Percentiles rank a stretch among this genome's conserved stretches.
phyloP scores from a whole-genome alignment of 2,797 vertebrate species.

The Cheirogaleus major region DNA sequence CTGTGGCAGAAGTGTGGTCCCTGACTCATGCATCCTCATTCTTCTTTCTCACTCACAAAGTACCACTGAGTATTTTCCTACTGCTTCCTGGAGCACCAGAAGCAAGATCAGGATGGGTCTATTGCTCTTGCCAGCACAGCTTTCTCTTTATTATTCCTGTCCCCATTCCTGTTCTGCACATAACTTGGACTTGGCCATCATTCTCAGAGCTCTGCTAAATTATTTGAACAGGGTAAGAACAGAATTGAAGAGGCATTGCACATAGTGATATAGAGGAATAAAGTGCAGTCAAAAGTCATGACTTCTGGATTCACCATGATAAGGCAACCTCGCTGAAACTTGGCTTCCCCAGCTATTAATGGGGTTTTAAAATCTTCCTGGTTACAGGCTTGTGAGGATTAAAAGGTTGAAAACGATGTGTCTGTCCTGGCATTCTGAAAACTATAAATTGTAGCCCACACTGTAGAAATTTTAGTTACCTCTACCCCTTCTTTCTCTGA shows the following conservation, averaged over 20 bases:
- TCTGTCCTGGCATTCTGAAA: background rate
- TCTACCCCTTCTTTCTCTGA: background rate
- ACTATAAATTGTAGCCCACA: background rate
- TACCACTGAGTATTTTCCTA: background rate
- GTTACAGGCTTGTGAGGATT: background rate
- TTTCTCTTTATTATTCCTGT: background rate
- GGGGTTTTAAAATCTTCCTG: background rate
- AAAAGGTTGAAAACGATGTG: background rate
- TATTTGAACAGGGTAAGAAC: background rate
- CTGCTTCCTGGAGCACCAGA: background rate
- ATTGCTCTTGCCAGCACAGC: background rate
- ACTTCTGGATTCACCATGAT: background rate
- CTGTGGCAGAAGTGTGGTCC: background rate
- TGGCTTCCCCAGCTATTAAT: background rate
- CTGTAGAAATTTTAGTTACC: background rate
- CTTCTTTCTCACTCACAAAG: background rate
- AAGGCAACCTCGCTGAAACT: background rate
- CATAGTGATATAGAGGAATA: background rate
- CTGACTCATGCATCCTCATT: background rate
- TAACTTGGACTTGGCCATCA: background rate
- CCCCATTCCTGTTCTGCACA: background rate
- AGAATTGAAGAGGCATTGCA: background rate
- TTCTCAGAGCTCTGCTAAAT: background rate
- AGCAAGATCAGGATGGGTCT: background rate
- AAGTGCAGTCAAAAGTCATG: background rate